Conservation (phyloP, 2,797 vertebrate species). For the Eremophila alpestris region DNA sequence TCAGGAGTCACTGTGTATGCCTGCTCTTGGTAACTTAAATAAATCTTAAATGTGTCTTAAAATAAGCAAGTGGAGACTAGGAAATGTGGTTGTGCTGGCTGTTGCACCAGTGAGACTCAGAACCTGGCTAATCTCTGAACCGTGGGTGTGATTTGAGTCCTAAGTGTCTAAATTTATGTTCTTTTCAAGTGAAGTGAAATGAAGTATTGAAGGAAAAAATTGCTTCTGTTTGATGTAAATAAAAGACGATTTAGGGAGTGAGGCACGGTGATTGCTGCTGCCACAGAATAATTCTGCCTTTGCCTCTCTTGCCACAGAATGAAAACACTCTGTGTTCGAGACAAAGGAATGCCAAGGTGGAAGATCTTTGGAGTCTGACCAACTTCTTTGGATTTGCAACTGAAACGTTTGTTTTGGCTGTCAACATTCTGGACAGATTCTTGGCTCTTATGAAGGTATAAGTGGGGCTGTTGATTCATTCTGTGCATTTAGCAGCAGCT, state of each 20-base stretch:
- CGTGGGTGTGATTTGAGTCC: background rate
- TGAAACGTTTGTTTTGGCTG: slow-evolving; percentile 94
- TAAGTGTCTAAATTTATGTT: background rate
- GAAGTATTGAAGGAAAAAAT: fast-evolving
- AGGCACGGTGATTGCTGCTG: background rate
- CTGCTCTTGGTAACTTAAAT: background rate
- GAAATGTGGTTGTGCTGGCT: background rate
- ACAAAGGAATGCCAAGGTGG: slow-evolving; percentile 90
- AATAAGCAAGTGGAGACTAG: background rate
- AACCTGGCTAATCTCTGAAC: background rate
- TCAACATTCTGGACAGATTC: slow-evolving; percentile 97
- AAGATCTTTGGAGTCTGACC: slow-evolving; percentile 94
- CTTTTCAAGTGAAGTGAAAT: background rate
- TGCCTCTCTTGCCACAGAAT: slow-evolving; percentile 73
- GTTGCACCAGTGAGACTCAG: background rate
- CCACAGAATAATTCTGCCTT: background rate
- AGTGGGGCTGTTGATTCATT: background rate
- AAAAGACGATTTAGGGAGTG: no score
- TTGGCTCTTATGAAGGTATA: slow-evolving; percentile 94
- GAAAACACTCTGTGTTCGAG: slow-evolving; percentile 87
- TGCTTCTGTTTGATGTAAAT: background rate
- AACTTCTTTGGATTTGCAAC: slow-evolving; percentile 96
- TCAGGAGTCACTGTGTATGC: background rate
- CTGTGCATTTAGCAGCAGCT: background rate
- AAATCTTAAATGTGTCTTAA: background rate